A percentile compares a stretch with the other conserved stretches of the same genome.
Conservation (phyloP, 2,888 invertebrate genomes). For the Platycheirus albimanus region DNA sequence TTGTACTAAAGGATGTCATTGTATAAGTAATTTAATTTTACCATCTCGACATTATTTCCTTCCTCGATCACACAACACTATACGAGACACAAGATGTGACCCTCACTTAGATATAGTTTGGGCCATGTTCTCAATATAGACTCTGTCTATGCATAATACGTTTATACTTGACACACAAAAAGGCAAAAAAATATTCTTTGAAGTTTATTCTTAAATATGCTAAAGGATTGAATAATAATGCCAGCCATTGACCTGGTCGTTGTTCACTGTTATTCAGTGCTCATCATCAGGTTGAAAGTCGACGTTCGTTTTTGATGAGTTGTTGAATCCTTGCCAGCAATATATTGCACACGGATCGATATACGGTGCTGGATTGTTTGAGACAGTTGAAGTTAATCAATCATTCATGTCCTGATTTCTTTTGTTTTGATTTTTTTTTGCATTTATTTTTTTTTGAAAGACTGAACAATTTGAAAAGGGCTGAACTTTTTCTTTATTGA, state of each 20-base stretch:
- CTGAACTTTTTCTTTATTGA: too few species aligned
- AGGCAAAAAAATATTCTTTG: conserved; percentile 17
- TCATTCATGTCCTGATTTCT: conserved; percentile 26
- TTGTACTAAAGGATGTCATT: neutral
- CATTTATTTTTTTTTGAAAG: too few species aligned
- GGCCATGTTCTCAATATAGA: conserved; percentile 50
- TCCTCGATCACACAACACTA: neutral
- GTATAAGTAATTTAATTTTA: too few species aligned
- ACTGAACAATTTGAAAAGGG: too few species aligned
- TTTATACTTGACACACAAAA: conserved; percentile 51
- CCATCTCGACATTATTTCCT: conserved; percentile 17
- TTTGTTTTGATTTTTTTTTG: neutral
- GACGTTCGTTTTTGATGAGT: neutral
- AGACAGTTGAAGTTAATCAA: conserved; percentile 29
- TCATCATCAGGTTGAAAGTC: neutral
- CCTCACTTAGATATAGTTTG: conserved; percentile 36
- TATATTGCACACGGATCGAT: conserved; percentile 14
- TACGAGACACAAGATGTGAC: conserved; percentile 38
- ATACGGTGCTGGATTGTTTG: conserved; percentile 21
- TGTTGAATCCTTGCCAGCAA: conserved; percentile 32
- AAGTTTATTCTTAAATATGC: conserved; percentile 24
- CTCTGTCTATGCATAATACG: conserved; percentile 38
- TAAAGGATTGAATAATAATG: conserved; percentile 15
- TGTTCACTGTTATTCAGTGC: neutral
- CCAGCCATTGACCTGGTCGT: conserved; percentile 17